Percentiles rank a stretch among this genome's conserved stretches.
phyloP scores from a whole-genome alignment of 2,113 vertebrate species.

The Clarias macrocephalus region DNA sequence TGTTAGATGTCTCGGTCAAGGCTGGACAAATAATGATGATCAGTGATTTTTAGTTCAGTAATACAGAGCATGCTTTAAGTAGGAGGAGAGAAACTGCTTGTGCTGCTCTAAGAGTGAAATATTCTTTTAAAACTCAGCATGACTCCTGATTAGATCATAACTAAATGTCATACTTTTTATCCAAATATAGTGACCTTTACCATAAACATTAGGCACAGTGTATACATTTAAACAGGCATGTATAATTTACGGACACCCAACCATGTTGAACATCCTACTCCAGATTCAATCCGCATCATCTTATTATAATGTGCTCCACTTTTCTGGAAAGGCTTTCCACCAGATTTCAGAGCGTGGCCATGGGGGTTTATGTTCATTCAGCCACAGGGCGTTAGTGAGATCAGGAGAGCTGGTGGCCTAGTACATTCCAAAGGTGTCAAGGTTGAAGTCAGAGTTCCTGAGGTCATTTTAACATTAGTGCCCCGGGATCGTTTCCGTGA shows the following conservation, averaged over 20 bases:
- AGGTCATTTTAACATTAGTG: too few relatives aligned
- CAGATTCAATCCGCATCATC: not conserved
- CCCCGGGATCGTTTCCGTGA: too few relatives aligned
- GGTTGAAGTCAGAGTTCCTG: too few relatives aligned
- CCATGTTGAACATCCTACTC: not conserved
- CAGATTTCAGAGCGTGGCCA: not conserved
- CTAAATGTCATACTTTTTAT: too few relatives aligned
- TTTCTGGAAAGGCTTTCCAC: not conserved
- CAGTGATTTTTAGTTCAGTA: not conserved
- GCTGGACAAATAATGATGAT: not conserved
- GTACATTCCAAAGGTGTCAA: too few relatives aligned
- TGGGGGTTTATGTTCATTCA: not conserved
- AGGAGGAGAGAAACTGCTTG: not conserved
- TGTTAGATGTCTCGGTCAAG: too few relatives aligned
- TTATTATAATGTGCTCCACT: not conserved
- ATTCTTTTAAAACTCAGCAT: not conserved
- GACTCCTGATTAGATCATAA: not conserved
- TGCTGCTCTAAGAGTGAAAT: not conserved
- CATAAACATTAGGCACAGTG: too few relatives aligned
- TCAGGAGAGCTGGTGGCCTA: not conserved
- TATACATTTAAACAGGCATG: too few relatives aligned
- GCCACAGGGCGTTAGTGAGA: not conserved
- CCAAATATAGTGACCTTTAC: too few relatives aligned
- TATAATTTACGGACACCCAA: not conserved
- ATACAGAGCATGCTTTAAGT: not conserved